These are phyloP conservation scores for Limosa lapponica DNA, from an alignment of 2,797 vertebrate genomes.

Conservation along the genomic window DNA sequence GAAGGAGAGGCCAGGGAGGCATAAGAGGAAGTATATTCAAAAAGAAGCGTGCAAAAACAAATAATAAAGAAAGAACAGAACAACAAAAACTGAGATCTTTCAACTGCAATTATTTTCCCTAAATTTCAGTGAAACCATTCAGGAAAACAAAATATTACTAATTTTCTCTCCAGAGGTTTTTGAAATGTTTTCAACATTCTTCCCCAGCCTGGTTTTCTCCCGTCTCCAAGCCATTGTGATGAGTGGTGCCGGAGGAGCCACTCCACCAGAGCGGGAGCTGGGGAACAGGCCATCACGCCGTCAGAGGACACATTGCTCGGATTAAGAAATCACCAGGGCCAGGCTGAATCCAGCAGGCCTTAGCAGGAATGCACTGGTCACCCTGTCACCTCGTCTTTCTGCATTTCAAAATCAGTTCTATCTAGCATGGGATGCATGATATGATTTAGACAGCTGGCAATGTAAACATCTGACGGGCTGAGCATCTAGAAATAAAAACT, in stretches of 20 bases:
- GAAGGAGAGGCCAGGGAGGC: neutral
- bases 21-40: neutral
- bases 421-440: neutral
- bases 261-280: neutral
- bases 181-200: conserved; percentile 45
- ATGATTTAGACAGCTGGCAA: neutral
- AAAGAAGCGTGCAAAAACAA: neutral
- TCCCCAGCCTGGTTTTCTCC: conserved; percentile 7
- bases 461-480: neutral
- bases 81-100: conserved; percentile 35
- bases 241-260: neutral
- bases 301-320: neutral
- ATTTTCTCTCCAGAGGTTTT: conserved; percentile 51
- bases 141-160: conserved; percentile 56
- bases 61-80: neutral
- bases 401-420: neutral
- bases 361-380: neutral
- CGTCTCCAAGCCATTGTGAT: neutral
- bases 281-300: neutral
- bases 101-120: conserved; percentile 52
- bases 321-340: neutral
- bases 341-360: neutral
- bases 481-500: neutral
- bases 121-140: conserved; percentile 44
- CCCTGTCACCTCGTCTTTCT: neutral